Percentiles rank a stretch among this genome's conserved stretches.
Conservation (phyloP, 2,797 vertebrate genomes). For the Acanthiza pusilla region DNA sequence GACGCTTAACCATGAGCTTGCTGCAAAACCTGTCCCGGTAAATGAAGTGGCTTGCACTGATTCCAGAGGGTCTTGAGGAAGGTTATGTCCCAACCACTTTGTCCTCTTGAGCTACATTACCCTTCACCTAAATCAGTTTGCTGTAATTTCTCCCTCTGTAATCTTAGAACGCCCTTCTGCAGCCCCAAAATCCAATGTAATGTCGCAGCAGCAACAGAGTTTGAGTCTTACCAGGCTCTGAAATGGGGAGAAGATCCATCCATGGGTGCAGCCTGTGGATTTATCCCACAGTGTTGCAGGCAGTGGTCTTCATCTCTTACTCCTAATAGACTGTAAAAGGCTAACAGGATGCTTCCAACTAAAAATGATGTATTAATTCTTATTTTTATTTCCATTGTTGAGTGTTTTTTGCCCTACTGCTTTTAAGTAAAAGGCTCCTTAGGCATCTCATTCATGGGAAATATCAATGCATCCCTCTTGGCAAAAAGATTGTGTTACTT, state of each 20-base stretch:
- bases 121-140: background rate
- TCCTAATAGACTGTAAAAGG: background rate
- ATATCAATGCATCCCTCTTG: background rate
- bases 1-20: background rate
- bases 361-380: background rate
- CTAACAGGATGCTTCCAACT: background rate
- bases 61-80: background rate
- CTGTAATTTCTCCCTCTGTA: background rate
- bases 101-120: background rate
- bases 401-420: background rate
- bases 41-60: background rate
- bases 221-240: background rate
- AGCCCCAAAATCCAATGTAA: background rate
- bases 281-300: background rate
- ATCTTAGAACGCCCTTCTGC: background rate
- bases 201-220: background rate
- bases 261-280: background rate
- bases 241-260: background rate
- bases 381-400: background rate
- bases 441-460: background rate
- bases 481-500: background rate
- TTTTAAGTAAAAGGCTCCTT: background rate
- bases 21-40: background rate
- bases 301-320: background rate
- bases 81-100: background rate